Evolutionary conservation across 1,140 invertebrate genomes (phyloP).

Genomic region (Proctacanthus coquilletti): DNA sequence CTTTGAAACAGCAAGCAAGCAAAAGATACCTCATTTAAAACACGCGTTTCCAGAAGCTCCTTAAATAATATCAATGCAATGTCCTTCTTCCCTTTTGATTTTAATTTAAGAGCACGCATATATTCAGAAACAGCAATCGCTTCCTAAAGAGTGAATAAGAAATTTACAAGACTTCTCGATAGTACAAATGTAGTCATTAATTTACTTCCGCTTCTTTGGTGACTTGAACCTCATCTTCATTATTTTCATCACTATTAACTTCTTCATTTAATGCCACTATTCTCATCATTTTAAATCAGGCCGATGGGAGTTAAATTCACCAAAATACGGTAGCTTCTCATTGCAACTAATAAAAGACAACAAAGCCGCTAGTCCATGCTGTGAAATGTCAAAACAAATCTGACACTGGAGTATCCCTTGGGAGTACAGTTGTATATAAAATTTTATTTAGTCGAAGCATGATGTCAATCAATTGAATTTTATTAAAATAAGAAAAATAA

Average conservation of each 20-base stretch:
- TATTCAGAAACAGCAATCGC: slow-evolving; percentile 7
- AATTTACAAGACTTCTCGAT: not conserved
- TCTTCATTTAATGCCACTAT: slow-evolving; percentile 6
- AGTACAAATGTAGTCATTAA: not conserved
- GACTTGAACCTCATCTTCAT: slow-evolving; percentile 6
- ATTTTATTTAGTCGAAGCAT: no score
- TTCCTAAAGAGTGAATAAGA: slow-evolving; percentile 4
- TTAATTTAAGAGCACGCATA: slow-evolving; percentile 4
- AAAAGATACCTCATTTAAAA: slow-evolving; percentile 6
- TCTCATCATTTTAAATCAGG: slow-evolving; percentile 9
- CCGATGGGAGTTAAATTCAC: slow-evolving; percentile 22
- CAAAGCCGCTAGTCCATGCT: no score
- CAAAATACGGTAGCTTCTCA: slow-evolving; percentile 30
- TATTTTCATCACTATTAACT: not conserved
- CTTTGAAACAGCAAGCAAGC: no score
- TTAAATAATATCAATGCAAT: slow-evolving; percentile 3
- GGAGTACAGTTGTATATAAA: no score
- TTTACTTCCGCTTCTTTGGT: slow-evolving; percentile 7
- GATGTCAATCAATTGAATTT: no score
- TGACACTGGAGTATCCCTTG: no score
- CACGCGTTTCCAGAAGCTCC: slow-evolving; percentile 3
- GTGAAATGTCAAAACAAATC: no score
- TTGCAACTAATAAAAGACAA: no score
- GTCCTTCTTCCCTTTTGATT: not conserved
- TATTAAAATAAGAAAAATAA: no score